A percentile compares a stretch with the other conserved stretches of the same genome.
Conservation (phyloP, 1,140 invertebrate genomes). For the Trichogramma pretiosum region DNA sequence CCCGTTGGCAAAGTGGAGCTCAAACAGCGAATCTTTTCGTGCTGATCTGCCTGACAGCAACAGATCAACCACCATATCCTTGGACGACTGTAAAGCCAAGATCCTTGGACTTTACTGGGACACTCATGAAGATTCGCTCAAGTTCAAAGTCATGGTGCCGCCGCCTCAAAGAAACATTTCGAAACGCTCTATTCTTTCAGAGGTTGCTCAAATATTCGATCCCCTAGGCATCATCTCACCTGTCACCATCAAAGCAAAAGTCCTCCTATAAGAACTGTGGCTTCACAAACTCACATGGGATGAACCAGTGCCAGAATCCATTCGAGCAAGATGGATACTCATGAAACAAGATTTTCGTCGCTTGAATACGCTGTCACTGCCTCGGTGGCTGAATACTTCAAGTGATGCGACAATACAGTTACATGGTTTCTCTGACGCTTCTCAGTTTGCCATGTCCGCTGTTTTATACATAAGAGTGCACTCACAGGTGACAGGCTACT, state of each 20-base stretch:
- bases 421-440: slow-evolving; percentile 26
- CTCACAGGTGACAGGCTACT: not conserved
- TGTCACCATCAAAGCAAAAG: slow-evolving; percentile 17
- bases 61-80: not conserved
- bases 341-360: slow-evolving; percentile 8
- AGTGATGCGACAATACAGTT: slow-evolving; percentile 18
- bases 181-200: not conserved
- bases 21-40: too few species aligned
- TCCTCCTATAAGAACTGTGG: slow-evolving; percentile 22
- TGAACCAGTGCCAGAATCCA: slow-evolving; percentile 7
- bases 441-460: slow-evolving; percentile 20
- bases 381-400: too few species aligned
- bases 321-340: not conserved
- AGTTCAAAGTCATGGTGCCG: not conserved
- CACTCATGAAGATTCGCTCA: not conserved
- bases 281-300: slow-evolving; percentile 17
- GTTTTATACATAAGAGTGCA: too few species aligned
- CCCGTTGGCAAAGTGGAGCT: not conserved
- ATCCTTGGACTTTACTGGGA: not conserved
- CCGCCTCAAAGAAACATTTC: not conserved
- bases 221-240: too few species aligned
- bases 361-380: slow-evolving; percentile 17
- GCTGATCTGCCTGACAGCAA: not conserved
- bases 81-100: not conserved
- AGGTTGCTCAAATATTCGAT: too few species aligned